Conservation (phyloP, 2,797 vertebrate species). For the Helostoma temminkii region DNA sequence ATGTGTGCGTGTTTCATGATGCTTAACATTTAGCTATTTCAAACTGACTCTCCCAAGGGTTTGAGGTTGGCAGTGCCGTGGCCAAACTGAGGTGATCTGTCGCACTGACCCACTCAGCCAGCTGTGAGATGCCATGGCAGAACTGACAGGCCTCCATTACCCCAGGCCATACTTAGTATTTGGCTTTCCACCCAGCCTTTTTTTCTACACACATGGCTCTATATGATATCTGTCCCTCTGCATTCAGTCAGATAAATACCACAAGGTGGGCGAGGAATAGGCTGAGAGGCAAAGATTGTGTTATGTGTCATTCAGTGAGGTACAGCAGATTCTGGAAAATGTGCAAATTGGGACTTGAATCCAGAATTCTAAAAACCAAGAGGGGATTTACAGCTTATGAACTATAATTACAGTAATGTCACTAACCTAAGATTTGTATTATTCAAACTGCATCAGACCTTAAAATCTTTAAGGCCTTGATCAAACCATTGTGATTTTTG, state of each 20-base stretch:
- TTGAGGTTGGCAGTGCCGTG: constrained; percentile 44
- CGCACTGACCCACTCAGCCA: constrained; percentile 67
- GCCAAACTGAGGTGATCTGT: constrained; percentile 76
- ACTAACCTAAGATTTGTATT: not conserved
- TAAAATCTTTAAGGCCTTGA: not conserved
- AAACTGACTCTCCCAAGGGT: constrained; percentile 50
- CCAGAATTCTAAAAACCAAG: constrained; percentile 31
- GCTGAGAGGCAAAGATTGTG: constrained; percentile 32
- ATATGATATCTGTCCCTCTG: constrained; percentile 83
- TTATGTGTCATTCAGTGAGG: constrained; percentile 41
- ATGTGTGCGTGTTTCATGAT: constrained; percentile 31
- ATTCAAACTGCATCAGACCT: not conserved
- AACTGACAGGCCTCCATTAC: constrained; percentile 81
- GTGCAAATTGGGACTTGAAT: constrained; percentile 12
- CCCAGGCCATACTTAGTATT: constrained; percentile 79
- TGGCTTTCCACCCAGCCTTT: constrained; percentile 73
- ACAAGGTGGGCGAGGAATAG: constrained; percentile 64
- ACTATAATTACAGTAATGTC: constrained; percentile 11
- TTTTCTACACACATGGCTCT: constrained; percentile 70
- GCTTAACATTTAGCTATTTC: constrained; percentile 72
- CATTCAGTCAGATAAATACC: constrained; percentile 84
- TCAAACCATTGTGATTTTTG: too few species aligned
- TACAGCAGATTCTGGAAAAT: constrained; percentile 22
- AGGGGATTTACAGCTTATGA: constrained; percentile 4
- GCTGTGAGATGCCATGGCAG: constrained; percentile 66